These are phyloP conservation scores for Odontocerum albicorne DNA, from an alignment of 2,888 invertebrate genomes.

Conservation along the genomic window DNA sequence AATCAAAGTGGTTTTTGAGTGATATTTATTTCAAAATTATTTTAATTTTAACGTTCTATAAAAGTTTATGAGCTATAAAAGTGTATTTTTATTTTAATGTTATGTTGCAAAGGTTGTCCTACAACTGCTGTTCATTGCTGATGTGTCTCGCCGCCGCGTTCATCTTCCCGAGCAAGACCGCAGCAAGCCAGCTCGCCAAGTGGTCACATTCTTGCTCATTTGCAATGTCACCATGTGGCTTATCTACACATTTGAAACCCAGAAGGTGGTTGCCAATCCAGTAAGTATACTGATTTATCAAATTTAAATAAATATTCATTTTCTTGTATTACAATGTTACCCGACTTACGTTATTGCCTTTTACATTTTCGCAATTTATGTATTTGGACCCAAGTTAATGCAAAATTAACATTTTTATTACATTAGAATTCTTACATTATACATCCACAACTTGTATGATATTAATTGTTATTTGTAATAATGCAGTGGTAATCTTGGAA, in stretches of 20 bases:
- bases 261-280: constrained; percentile 91
- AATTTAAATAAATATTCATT: too few relatives aligned
- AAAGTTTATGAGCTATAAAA: constrained; percentile 11
- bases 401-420: too few relatives aligned
- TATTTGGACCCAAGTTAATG: too few relatives aligned
- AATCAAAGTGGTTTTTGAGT: too few relatives aligned
- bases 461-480: too few relatives aligned
- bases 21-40: background rate
- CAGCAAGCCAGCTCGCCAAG: constrained; percentile 92
- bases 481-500: too few relatives aligned
- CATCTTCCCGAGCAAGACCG: constrained; percentile 90
- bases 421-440: too few relatives aligned
- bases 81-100: constrained; percentile 38
- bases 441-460: too few relatives aligned
- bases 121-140: constrained; percentile 90
- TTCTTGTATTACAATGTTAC: too few relatives aligned
- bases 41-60: constrained; percentile 1
- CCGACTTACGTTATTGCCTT: too few relatives aligned
- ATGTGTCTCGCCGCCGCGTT: constrained; percentile 88
- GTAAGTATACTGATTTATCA: constrained; percentile 50
- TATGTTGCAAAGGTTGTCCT: too few relatives aligned
- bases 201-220: constrained; percentile 92
- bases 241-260: constrained; percentile 92
- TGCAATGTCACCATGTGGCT: constrained; percentile 97
- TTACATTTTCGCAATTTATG: too few relatives aligned